Conservation (phyloP, 2,888 invertebrate genomes). For the Smittia sp. region DNA sequence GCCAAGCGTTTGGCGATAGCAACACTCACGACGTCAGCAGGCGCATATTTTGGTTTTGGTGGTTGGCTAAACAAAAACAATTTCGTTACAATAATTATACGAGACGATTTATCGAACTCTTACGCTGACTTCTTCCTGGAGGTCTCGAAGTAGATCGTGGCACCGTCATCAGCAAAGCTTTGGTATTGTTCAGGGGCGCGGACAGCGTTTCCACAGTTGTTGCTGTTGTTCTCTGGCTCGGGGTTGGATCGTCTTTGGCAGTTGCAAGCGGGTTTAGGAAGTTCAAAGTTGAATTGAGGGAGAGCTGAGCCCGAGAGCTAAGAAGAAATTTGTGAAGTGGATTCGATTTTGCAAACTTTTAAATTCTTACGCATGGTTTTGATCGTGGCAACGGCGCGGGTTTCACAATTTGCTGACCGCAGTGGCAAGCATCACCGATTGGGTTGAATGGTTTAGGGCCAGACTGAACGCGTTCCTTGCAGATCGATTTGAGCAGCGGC, state of each 20-base stretch:
- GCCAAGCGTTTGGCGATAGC: slow-evolving; percentile 53
- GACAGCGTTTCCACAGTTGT: slow-evolving; percentile 10
- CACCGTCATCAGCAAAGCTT: neutral
- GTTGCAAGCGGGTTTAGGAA: neutral
- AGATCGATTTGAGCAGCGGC: neutral
- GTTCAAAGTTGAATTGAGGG: neutral
- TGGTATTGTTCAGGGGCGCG: slow-evolving; percentile 21
- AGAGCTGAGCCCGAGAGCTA: neutral
- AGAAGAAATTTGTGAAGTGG: neutral
- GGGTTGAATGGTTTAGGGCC: slow-evolving; percentile 22
- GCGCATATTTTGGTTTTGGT: slow-evolving; percentile 41
- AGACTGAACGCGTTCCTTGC: neutral
- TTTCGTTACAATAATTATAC: neutral
- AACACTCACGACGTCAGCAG: slow-evolving; percentile 57
- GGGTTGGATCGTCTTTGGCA: neutral
- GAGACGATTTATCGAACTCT: neutral
- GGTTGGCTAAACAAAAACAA: neutral
- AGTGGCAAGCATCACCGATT: slow-evolving; percentile 50
- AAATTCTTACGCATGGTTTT: slow-evolving; percentile 24
- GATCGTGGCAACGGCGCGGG: slow-evolving; percentile 47
- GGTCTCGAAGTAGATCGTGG: slow-evolving; percentile 23
- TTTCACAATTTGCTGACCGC: slow-evolving; percentile 50
- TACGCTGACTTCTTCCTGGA: slow-evolving; percentile 2
- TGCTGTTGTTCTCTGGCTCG: neutral
- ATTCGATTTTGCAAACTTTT: too few relatives aligned